A percentile compares a stretch with the other conserved stretches of the same genome.
These are phyloP conservation scores for Mesochorus sp. DNA, from an alignment of 2,888 invertebrate species.

Conservation along the genomic window DNA sequence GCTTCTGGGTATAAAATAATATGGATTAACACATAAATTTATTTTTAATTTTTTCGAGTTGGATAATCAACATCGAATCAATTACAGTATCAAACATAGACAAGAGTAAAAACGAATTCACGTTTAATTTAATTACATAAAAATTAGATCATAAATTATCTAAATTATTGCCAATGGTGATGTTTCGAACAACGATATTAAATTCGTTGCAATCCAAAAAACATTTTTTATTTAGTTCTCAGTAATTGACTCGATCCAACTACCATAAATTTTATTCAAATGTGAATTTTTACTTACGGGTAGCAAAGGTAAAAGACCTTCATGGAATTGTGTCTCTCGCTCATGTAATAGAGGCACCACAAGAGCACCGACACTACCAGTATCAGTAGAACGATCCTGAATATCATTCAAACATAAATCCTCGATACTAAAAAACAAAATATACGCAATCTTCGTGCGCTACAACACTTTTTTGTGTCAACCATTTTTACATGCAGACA, in stretches of 20 bases:
- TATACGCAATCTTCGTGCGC: conserved; percentile 7
- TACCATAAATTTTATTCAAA: background rate
- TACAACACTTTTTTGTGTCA: conserved; percentile 11
- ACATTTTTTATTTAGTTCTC: background rate
- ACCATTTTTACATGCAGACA: conserved; percentile 12
- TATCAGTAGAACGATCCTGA: conserved; percentile 86
- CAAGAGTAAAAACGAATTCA: conserved; percentile 4
- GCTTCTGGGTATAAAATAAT: conserved; percentile 81
- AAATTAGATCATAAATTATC: background rate
- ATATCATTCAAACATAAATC: conserved; percentile 74
- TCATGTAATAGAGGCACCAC: conserved; percentile 89
- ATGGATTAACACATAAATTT: conserved; percentile 22
- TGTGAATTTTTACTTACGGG: conserved; percentile 88
- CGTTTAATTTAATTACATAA: conserved; percentile 14
- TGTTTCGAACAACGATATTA: background rate
- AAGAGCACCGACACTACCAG: conserved; percentile 85
- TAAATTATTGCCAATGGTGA: background rate
- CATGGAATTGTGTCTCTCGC: conserved; percentile 89
- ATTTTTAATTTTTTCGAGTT: background rate
- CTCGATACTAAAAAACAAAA: conserved; percentile 67
- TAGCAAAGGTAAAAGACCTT: conserved; percentile 93
- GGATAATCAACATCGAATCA: background rate
- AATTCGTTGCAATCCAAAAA: background rate
- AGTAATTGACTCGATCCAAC: background rate
- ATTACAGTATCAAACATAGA: background rate